These are phyloP conservation scores for Dreissena rostriformis DNA, from an alignment of 1,140 invertebrate genomes.

Conservation along the genomic window DNA sequence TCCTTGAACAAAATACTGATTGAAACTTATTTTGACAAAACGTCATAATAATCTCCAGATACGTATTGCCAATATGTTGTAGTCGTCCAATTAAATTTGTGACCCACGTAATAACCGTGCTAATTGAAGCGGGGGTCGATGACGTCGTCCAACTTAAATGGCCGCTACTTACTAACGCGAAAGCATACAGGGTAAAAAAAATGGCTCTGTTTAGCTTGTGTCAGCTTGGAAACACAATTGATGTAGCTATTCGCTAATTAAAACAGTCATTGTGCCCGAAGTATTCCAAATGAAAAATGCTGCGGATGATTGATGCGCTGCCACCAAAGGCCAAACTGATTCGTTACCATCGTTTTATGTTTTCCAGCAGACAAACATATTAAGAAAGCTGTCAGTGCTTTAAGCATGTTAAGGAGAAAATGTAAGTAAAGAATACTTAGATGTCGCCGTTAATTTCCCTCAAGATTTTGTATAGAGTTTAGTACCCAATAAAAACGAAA, in stretches of 20 bases:
- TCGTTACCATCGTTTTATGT: constrained; percentile 53
- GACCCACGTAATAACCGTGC: too few relatives aligned
- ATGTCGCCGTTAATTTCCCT: constrained; percentile 59
- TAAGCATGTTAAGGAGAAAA: constrained; percentile 54
- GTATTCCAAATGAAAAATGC: constrained; percentile 42
- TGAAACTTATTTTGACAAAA: too few relatives aligned
- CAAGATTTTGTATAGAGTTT: constrained; percentile 56
- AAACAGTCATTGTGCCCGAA: constrained; percentile 43
- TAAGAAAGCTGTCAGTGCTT: constrained; percentile 56
- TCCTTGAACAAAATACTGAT: too few relatives aligned
- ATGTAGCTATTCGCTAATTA: constrained; percentile 39
- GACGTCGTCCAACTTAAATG: too few relatives aligned
- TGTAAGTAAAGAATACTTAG: constrained; percentile 53
- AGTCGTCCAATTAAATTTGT: too few relatives aligned
- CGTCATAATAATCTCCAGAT: too few relatives aligned
- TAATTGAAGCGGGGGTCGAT: too few relatives aligned
- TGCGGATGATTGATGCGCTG: constrained; percentile 39
- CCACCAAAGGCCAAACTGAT: constrained; percentile 37
- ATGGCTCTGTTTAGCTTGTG: not conserved
- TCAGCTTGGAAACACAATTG: constrained; percentile 18
- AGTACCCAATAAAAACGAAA: constrained; percentile 55
- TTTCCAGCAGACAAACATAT: constrained; percentile 53
- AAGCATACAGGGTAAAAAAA: too few relatives aligned
- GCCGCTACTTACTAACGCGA: too few relatives aligned
- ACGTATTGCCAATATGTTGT: too few relatives aligned